These are phyloP conservation scores for Epicauta chinensis DNA, from an alignment of 1,140 invertebrate species.

Conservation along the genomic window DNA sequence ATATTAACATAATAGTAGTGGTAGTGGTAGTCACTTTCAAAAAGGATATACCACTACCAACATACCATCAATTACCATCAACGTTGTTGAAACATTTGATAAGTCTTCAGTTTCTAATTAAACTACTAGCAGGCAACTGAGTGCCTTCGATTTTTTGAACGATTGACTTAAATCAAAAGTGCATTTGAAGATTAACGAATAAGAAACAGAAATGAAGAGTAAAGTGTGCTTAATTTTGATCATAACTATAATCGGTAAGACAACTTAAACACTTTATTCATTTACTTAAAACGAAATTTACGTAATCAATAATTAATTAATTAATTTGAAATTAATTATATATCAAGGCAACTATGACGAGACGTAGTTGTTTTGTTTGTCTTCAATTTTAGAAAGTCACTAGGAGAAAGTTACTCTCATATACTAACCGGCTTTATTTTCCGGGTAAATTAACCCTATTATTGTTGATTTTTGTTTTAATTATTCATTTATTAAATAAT, in stretches of 20 bases:
- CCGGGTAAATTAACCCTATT: too few relatives aligned
- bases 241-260: conserved; percentile 11
- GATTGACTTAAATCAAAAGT: not conserved
- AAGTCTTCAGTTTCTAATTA: conserved; percentile 4
- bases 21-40: conserved; percentile 12
- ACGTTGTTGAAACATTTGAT: not conserved
- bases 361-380: too few relatives aligned
- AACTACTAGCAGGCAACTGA: not conserved
- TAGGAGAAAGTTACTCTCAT: too few relatives aligned
- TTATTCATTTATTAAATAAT: too few relatives aligned
- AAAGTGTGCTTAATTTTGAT: conserved; percentile 8
- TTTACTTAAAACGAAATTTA: too few relatives aligned
- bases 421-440: too few relatives aligned
- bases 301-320: too few relatives aligned
- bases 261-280: not conserved
- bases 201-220: conserved; percentile 13
- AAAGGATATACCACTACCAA: not conserved
- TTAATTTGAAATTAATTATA: too few relatives aligned
- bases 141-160: not conserved
- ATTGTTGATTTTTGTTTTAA: too few relatives aligned
- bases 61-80: conserved; percentile 8
- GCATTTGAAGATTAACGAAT: too few relatives aligned
- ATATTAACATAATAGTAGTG: conserved; percentile 9
- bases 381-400: too few relatives aligned
- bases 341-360: too few relatives aligned